Conservation (phyloP, 2,888 invertebrate species). For the Tachystola acroxantha region DNA sequence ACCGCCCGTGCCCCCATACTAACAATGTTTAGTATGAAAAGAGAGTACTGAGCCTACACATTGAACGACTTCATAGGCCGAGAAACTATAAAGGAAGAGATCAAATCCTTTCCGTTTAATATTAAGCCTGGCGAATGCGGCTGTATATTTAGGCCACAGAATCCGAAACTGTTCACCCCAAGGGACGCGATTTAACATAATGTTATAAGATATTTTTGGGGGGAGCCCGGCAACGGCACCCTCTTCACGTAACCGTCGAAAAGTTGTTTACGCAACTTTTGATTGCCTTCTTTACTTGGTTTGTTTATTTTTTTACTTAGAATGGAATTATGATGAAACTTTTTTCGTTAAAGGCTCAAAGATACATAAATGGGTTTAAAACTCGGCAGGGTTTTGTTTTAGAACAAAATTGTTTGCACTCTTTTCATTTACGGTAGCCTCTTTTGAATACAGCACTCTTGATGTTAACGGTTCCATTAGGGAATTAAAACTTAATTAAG, state of each 20-base stretch:
- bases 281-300: constrained; percentile 67
- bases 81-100: constrained; percentile 19
- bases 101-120: constrained; percentile 19
- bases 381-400: constrained; percentile 24
- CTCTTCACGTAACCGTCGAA: constrained; percentile 52
- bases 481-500: background rate
- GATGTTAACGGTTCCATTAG: background rate
- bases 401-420: constrained; percentile 4
- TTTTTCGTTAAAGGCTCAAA: constrained; percentile 66
- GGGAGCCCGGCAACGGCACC: constrained; percentile 26
- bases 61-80: too few species aligned
- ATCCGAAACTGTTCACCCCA: constrained; percentile 24
- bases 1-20: too few species aligned
- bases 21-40: too few species aligned
- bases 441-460: background rate
- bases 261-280: constrained; percentile 71
- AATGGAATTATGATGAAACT: constrained; percentile 65
- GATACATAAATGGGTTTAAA: constrained; percentile 62
- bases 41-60: too few species aligned
- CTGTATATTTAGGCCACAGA: constrained; percentile 32
- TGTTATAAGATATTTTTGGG: constrained; percentile 40
- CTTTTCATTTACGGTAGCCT: background rate
- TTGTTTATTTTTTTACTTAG: constrained; percentile 70
- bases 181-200: constrained; percentile 43
- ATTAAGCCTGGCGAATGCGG: constrained; percentile 24